Evolutionary conservation across 2,113 vertebrate species (phyloP).

Genomic region (Heterocephalus glaber): DNA sequence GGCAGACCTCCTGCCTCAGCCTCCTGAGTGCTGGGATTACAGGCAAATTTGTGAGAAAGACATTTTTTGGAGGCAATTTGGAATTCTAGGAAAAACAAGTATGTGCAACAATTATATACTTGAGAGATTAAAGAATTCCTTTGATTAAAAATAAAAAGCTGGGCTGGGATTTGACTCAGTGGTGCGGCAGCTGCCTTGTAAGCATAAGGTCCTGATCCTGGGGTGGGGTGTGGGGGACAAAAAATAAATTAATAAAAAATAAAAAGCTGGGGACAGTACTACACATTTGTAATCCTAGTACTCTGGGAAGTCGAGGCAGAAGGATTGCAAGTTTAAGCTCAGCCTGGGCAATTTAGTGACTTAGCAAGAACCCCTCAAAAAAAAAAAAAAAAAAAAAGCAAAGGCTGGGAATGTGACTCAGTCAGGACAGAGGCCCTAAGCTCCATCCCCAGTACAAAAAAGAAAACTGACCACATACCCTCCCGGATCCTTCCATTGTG

Average conservation of each 20-base stretch:
- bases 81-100: not conserved
- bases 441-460: not conserved
- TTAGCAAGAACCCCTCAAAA: not conserved
- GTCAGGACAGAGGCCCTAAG: not conserved
- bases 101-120: not conserved
- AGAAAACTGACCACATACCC: no score
- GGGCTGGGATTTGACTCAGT: no score
- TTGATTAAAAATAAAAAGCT: not conserved
- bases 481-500: no score
- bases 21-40: not conserved
- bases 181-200: no score
- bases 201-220: no score
- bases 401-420: not conserved
- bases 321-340: not conserved
- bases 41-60: not conserved
- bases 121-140: not conserved
- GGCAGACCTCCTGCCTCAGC: not conserved
- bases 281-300: not conserved
- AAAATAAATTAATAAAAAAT: no score
- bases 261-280: not conserved
- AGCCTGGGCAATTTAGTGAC: not conserved
- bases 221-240: no score
- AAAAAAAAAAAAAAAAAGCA: no score
- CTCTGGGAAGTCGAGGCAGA: not conserved
- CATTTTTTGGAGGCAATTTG: not conserved